phyloP scores from a whole-genome alignment of 2,888 invertebrate genomes.

The Tetrapedia diversipes region DNA sequence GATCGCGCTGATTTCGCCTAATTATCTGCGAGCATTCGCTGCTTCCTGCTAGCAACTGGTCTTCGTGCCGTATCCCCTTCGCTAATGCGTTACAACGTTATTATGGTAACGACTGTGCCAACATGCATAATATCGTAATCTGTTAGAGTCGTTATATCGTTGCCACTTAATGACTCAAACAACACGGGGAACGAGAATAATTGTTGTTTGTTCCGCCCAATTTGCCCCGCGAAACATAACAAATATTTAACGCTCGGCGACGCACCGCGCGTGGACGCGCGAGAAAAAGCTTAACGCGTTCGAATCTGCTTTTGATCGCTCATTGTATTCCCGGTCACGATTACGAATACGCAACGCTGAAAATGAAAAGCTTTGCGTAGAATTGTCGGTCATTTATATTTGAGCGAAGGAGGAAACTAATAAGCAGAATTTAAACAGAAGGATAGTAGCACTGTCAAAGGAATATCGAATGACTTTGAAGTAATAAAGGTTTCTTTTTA shows the following conservation, averaged over 20 bases:
- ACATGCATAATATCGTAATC: conserved; percentile 39
- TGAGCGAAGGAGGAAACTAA: too few species aligned
- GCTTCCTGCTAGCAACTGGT: conserved; percentile 27
- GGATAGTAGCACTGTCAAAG: too few species aligned
- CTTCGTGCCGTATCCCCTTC: conserved; percentile 11
- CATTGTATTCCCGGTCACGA: background rate
- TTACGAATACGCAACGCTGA: too few species aligned
- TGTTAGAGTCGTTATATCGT: conserved; percentile 18
- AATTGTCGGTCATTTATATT: too few species aligned
- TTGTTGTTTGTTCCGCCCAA: background rate
- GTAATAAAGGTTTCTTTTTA: too few species aligned
- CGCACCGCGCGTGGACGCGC: too few species aligned
- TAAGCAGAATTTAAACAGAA: too few species aligned
- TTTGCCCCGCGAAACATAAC: background rate
- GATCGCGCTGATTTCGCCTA: conserved; percentile 35
- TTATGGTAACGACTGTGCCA: conserved; percentile 42
- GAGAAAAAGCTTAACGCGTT: background rate
- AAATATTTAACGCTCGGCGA: background rate
- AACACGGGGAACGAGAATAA: conserved; percentile 19
- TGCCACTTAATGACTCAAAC: conserved; percentile 20
- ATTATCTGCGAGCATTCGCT: conserved; percentile 42
- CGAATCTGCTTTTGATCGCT: background rate
- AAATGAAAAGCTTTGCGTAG: too few species aligned
- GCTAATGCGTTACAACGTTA: conserved; percentile 33
- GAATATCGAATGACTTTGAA: too few species aligned